These are phyloP conservation scores for Epinotia bilunana DNA, from an alignment of 2,888 invertebrate genomes.

Conservation along the genomic window DNA sequence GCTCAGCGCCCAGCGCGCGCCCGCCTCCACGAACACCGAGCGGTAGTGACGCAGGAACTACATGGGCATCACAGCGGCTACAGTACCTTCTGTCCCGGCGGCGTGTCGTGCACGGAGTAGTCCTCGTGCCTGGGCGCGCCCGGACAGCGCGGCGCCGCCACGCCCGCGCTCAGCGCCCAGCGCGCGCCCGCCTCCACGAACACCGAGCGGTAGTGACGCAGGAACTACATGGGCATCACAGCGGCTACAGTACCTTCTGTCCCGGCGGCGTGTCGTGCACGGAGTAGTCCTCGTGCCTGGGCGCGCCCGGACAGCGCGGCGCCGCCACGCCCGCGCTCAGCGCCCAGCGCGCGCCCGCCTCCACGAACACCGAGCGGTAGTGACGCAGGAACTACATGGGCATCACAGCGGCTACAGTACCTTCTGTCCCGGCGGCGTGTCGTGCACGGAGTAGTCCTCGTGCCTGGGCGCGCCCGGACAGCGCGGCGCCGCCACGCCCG, in stretches of 20 bases:
- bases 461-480: conserved; percentile 46
- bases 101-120: too few species aligned
- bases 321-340: conserved; percentile 62
- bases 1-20: too few species aligned
- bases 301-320: conserved; percentile 54
- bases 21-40: too few species aligned
- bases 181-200: too few species aligned
- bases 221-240: background rate
- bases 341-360: conserved; percentile 58
- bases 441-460: conserved; percentile 75
- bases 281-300: conserved; percentile 67
- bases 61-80: too few species aligned
- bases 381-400: conserved; percentile 62
- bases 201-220: too few species aligned
- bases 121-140: too few species aligned
- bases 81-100: too few species aligned
- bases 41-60: too few species aligned
- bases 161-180: too few species aligned
- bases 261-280: conserved; percentile 80
- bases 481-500: conserved; percentile 63
- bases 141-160: too few species aligned
- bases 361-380: conserved; percentile 59
- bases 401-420: too few species aligned
- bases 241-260: conserved; percentile 47
- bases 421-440: conserved; percentile 76